phyloP scores from a whole-genome alignment of 2,888 invertebrate genomes.

The Netelia inedita region DNA sequence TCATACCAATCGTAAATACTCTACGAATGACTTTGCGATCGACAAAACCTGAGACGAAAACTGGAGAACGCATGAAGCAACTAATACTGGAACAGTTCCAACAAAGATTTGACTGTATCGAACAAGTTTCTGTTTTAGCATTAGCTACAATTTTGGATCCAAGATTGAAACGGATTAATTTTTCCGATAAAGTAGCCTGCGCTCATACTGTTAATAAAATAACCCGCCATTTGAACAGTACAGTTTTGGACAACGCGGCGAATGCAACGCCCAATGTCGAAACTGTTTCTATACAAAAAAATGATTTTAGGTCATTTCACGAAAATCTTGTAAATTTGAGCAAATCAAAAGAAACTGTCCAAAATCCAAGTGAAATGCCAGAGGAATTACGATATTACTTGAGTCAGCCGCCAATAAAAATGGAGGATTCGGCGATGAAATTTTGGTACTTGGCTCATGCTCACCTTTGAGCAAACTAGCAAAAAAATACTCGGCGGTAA shows the following conservation, averaged over 20 bases:
- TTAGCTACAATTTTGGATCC: too few species aligned
- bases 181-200: too few species aligned
- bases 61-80: slow-evolving; percentile 24
- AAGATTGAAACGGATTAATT: too few species aligned
- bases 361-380: slow-evolving; percentile 60
- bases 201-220: too few species aligned
- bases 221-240: slow-evolving; percentile 39
- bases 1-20: slow-evolving; percentile 64
- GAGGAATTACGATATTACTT: slow-evolving; percentile 65
- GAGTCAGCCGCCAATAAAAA: slow-evolving; percentile 50
- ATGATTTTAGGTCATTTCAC: slow-evolving; percentile 66
- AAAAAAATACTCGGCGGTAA: slow-evolving; percentile 43
- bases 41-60: slow-evolving; percentile 58
- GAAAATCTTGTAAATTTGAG: slow-evolving; percentile 53
- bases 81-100: too few species aligned
- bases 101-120: too few species aligned
- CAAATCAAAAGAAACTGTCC: slow-evolving; percentile 37
- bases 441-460: slow-evolving; percentile 39
- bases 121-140: too few species aligned
- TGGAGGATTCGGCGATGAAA: slow-evolving; percentile 46
- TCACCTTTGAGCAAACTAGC: slow-evolving; percentile 50
- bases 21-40: slow-evolving; percentile 59
- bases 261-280: slow-evolving; percentile 36
- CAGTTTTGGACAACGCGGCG: slow-evolving; percentile 13
- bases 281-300: slow-evolving; percentile 17